Conservation (phyloP, 2,113 vertebrate genomes). For the Rhinichthys klamathensis region DNA sequence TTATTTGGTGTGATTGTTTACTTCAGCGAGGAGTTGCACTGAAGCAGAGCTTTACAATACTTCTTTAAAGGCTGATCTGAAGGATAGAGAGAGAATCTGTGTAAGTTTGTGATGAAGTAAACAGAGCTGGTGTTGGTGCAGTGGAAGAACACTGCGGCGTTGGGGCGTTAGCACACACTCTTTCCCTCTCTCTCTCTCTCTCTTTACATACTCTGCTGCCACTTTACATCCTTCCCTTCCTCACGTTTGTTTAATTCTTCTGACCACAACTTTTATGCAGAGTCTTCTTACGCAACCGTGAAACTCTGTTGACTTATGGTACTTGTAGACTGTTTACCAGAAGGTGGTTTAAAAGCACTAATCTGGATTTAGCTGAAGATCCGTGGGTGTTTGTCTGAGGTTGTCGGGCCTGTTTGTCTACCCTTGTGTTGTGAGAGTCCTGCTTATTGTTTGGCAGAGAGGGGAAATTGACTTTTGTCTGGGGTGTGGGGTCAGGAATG, state of each 20-base stretch:
- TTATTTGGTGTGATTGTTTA: constrained; percentile 5
- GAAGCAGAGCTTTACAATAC: neutral
- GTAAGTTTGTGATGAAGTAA: constrained; percentile 61
- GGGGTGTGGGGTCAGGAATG: constrained; percentile 61
- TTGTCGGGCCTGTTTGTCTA: constrained; percentile 10
- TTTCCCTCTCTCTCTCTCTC: constrained; percentile 66
- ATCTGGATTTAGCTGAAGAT: neutral
- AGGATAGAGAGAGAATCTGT: constrained; percentile 32
- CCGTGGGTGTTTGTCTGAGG: neutral
- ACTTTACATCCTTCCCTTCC: constrained; percentile 53
- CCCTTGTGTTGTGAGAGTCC: constrained; percentile 32
- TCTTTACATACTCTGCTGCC: constrained; percentile 3
- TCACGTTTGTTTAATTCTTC: constrained; percentile 31
- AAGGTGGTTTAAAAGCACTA: neutral
- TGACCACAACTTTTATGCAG: neutral
- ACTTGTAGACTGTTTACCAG: constrained; percentile 3
- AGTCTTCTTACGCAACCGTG: neutral
- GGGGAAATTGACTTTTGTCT: constrained; percentile 65
- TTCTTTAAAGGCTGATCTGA: constrained; percentile 32
- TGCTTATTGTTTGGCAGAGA: constrained; percentile 41
- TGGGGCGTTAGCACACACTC: constrained; percentile 68
- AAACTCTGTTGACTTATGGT: neutral
- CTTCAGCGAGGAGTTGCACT: neutral
- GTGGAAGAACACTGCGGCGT: constrained; percentile 79
- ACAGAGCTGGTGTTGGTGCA: constrained; percentile 71